These are phyloP conservation scores for Mormyrops boulengeri DNA, from an alignment of 2,797 vertebrate species.

Conservation along the genomic window DNA sequence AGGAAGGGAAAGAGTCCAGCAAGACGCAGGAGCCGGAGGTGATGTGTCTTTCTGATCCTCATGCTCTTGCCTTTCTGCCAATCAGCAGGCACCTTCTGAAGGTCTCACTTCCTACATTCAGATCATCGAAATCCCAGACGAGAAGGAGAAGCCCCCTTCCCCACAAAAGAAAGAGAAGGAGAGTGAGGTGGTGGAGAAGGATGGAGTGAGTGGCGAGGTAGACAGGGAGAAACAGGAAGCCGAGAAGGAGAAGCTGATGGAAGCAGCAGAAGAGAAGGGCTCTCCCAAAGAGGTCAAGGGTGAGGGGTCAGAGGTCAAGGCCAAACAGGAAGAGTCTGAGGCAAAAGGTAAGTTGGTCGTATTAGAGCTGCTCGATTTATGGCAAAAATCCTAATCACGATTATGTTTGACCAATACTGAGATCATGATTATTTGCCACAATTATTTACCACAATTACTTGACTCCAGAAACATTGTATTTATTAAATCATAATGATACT, in stretches of 20 bases:
- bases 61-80: not conserved
- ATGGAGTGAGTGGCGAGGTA: conserved; percentile 45
- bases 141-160: conserved; percentile 56
- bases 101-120: conserved; percentile 25
- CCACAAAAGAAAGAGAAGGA: conserved; percentile 40
- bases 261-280: conserved; percentile 41
- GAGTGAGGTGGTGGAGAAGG: conserved; percentile 46
- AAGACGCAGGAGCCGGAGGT: conserved; percentile 62
- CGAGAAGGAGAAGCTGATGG: conserved; percentile 42
- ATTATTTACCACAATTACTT: not conserved
- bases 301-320: conserved; percentile 49
- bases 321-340: conserved; percentile 48
- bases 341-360: conserved; percentile 51
- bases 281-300: conserved; percentile 48
- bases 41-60: not conserved
- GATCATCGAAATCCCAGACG: conserved; percentile 73
- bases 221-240: conserved; percentile 31
- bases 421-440: not conserved
- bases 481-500: not conserved
- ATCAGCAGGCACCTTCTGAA: not conserved
- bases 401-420: not conserved
- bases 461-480: not conserved
- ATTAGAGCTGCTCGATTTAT: not conserved
- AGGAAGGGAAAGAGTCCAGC: conserved; percentile 48
- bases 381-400: not conserved